Conservation (phyloP, 2,888 invertebrate genomes). For the Eremobia ochroleuca region DNA sequence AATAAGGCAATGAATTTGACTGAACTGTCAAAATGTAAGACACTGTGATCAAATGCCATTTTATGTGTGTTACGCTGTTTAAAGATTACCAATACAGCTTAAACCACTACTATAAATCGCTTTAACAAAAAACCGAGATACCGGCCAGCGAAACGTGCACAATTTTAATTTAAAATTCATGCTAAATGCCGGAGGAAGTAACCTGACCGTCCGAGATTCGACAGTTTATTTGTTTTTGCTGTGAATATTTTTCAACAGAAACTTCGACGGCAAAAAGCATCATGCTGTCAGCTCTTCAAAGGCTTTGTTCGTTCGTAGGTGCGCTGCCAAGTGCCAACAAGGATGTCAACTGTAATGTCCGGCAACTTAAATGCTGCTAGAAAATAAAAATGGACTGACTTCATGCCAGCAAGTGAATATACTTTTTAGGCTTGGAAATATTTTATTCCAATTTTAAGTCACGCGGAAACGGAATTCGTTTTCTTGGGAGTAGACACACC, state of each 20-base stretch:
- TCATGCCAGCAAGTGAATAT: background rate
- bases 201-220: slow-evolving; percentile 7
- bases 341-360: slow-evolving; percentile 3
- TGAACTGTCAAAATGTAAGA: too few relatives aligned
- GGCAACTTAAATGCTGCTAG: background rate
- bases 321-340: background rate
- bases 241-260: slow-evolving; percentile 15
- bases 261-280: background rate
- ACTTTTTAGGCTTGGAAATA: slow-evolving; percentile 7
- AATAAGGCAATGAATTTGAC: too few relatives aligned
- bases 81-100: background rate
- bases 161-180: slow-evolving; percentile 30
- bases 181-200: slow-evolving; percentile 9
- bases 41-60: background rate
- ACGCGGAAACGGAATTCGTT: background rate
- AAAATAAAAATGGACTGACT: background rate
- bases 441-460: background rate
- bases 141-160: background rate
- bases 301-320: background rate
- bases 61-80: background rate
- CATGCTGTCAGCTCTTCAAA: slow-evolving; percentile 12
- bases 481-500: background rate
- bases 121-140: slow-evolving; percentile 3
- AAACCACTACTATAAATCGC: background rate
- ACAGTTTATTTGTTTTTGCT: slow-evolving; percentile 13